phyloP scores from a whole-genome alignment of 2,888 invertebrate genomes.

The Xestia c-nigrum region DNA sequence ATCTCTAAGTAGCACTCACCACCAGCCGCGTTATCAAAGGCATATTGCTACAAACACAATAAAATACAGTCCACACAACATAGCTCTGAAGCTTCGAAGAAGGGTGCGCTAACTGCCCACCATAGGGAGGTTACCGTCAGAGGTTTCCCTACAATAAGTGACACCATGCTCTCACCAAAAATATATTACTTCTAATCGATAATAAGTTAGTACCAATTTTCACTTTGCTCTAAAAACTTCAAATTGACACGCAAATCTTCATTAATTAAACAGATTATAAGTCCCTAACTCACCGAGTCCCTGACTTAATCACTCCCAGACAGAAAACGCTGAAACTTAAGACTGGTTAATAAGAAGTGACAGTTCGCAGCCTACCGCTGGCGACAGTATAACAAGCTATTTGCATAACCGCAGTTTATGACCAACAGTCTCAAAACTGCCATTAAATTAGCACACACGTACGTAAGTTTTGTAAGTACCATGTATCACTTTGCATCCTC shows the following conservation, averaged over 20 bases:
- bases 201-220: background rate
- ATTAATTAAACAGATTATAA: constrained; percentile 4
- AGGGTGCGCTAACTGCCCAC: no score
- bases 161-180: background rate
- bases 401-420: constrained; percentile 44
- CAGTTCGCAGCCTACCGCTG: constrained; percentile 12
- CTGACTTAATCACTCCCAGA: constrained; percentile 23
- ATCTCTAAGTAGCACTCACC: no score
- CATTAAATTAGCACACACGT: constrained; percentile 44
- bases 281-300: constrained; percentile 10
- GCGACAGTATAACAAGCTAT: constrained; percentile 18
- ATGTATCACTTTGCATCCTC: constrained; percentile 43
- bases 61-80: no score
- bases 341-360: constrained; percentile 29
- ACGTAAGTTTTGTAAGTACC: constrained; percentile 41
- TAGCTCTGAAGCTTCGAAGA: no score
- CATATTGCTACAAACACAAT: no score
- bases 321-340: constrained; percentile 26
- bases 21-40: no score
- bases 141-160: background rate
- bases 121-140: no score
- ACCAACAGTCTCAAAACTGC: constrained; percentile 44
- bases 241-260: constrained; percentile 12
- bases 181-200: background rate
- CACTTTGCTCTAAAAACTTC: constrained; percentile 2